Percentiles rank a stretch among this genome's conserved stretches.
Evolutionary conservation across 2,113 vertebrate genomes (phyloP).

Genomic region (Pseudorhombus dupliciocellatus): DNA sequence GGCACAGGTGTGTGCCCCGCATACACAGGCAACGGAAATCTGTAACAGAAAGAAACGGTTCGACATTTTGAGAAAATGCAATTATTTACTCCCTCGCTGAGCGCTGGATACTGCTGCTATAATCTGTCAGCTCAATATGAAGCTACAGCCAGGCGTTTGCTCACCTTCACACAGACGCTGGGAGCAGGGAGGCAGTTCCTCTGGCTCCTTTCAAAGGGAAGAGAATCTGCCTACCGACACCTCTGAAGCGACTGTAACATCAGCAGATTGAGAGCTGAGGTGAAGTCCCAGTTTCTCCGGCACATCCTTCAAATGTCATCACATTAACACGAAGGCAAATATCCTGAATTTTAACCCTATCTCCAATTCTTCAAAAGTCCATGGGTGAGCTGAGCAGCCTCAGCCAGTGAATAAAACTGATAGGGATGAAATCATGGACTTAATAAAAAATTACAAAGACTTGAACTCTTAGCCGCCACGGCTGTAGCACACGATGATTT

Average conservation of each 20-base stretch:
- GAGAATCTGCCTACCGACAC: not conserved
- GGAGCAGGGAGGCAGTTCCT: not conserved
- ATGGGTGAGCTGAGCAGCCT: not conserved
- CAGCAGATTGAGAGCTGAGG: too few species aligned
- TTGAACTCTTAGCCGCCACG: not conserved
- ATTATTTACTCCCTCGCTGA: conserved; percentile 33
- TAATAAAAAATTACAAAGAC: too few species aligned
- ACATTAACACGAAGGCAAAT: not conserved
- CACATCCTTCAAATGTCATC: not conserved
- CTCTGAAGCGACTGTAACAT: not conserved
- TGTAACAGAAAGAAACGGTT: conserved; percentile 15
- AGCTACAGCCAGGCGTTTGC: not conserved
- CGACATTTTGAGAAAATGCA: conserved; percentile 12
- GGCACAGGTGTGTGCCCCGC: conserved; percentile 23
- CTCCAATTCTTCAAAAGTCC: not conserved
- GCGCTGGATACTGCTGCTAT: not conserved
- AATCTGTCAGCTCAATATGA: conserved; percentile 8
- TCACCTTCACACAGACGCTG: not conserved
- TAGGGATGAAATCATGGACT: not conserved
- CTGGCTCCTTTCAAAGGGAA: not conserved
- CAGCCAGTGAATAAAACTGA: not conserved
- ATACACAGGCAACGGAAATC: conserved; percentile 7
- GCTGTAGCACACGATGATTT: not conserved
- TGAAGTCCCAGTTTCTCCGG: not conserved
- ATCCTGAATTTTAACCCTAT: not conserved